phyloP scores from a whole-genome alignment of 2,113 vertebrate species.

The Odontesthes bonariensis region DNA sequence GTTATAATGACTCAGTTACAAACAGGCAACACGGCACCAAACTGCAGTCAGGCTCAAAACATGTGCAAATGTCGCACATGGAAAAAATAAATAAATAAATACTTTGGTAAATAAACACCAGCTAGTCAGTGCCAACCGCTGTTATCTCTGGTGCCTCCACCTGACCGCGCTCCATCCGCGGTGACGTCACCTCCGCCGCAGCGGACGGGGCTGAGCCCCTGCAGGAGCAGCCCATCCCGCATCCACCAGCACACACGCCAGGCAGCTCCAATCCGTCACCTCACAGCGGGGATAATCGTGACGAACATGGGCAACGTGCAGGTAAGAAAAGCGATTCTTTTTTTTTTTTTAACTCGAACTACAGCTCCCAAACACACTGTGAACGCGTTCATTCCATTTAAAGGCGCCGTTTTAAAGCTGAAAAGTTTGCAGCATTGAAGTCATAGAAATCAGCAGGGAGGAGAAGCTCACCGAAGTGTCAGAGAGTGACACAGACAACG shows the following conservation, averaged over 20 bases:
- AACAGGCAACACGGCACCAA: no score
- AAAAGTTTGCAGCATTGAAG: background rate
- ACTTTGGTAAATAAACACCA: no score
- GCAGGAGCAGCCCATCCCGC: constrained; percentile 24
- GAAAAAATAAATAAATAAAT: no score
- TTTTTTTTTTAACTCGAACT: background rate
- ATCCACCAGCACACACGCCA: background rate
- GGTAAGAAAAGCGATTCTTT: constrained; percentile 58
- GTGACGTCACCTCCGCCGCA: constrained; percentile 72
- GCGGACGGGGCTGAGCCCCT: constrained; percentile 50
- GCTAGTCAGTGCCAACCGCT: no score
- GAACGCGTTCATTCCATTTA: background rate
- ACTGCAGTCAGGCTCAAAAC: no score
- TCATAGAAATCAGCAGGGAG: no score
- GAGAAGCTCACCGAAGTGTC: no score
- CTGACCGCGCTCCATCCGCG: constrained; percentile 13
- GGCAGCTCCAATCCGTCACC: background rate
- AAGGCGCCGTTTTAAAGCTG: background rate
- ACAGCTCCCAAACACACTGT: background rate
- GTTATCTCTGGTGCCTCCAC: background rate
- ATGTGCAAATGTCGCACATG: no score
- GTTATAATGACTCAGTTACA: no score
- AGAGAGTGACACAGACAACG: no score
- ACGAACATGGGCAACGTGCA: constrained; percentile 82
- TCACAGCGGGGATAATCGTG: background rate